Percentiles rank a stretch among this genome's conserved stretches.
Conservation (phyloP, 2,888 invertebrate species). For the Scotopteryx bipunctaria region DNA sequence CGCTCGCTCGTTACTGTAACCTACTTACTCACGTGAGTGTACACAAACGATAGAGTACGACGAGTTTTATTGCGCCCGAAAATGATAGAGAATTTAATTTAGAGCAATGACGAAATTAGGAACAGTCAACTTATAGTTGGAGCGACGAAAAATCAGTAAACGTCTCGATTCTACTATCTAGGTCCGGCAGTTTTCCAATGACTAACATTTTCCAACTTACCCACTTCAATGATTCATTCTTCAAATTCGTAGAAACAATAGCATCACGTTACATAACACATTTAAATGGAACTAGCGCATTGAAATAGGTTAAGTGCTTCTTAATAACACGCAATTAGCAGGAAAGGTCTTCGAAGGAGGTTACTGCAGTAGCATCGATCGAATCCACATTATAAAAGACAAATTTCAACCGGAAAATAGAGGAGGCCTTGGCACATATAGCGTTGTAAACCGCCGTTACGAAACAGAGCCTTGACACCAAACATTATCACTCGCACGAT, state of each 20-base stretch:
- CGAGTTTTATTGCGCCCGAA: slow-evolving; percentile 46
- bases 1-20: slow-evolving; percentile 72
- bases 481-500: slow-evolving; percentile 73
- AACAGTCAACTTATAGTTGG: slow-evolving; percentile 25
- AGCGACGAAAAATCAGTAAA: slow-evolving; percentile 17
- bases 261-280: slow-evolving; percentile 53
- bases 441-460: slow-evolving; percentile 61
- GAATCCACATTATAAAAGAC: slow-evolving; percentile 44
- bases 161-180: slow-evolving; percentile 7
- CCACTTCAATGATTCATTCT: slow-evolving; percentile 30
- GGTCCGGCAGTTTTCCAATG: slow-evolving; percentile 31
- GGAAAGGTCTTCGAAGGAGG: slow-evolving; percentile 41
- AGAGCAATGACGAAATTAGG: slow-evolving; percentile 46
- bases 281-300: slow-evolving; percentile 63
- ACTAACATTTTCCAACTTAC: slow-evolving; percentile 35
- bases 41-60: slow-evolving; percentile 56
- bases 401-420: slow-evolving; percentile 58
- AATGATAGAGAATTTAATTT: slow-evolving; percentile 45
- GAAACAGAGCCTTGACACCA: slow-evolving; percentile 78
- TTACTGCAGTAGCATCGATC: slow-evolving; percentile 40
- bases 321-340: slow-evolving; percentile 76
- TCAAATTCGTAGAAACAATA: slow-evolving; percentile 52
- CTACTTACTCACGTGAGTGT: slow-evolving; percentile 71
- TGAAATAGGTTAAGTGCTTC: slow-evolving; percentile 78
- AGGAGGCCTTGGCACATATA: slow-evolving; percentile 71